phyloP scores from a whole-genome alignment of 2,888 invertebrate genomes.

The Lepidocyrtinus sp. region DNA sequence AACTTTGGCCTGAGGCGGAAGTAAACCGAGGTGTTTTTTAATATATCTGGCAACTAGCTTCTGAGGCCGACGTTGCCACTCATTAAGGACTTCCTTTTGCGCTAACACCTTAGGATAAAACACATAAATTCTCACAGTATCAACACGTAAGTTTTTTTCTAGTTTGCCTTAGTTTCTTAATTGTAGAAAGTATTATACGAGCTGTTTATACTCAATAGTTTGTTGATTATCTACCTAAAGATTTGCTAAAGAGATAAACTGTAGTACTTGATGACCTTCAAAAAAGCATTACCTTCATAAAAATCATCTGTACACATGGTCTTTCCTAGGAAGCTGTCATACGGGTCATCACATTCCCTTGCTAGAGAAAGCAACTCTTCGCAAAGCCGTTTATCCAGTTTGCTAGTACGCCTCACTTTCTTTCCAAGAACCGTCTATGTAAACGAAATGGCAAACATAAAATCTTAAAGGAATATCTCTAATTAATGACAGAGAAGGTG shows the following conservation, averaged over 20 bases:
- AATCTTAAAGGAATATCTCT: too few relatives aligned
- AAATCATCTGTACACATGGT: conserved; percentile 98
- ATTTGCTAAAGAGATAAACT: conserved; percentile 15
- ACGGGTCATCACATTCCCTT: conserved; percentile 82
- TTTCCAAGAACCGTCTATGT: conserved; percentile 88
- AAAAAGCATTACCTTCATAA: conserved; percentile 84
- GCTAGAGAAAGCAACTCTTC: conserved; percentile 85
- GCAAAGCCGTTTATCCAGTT: conserved; percentile 85
- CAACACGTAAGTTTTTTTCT: background rate
- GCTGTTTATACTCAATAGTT: too few relatives aligned
- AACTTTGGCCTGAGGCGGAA: conserved; percentile 71
- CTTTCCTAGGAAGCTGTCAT: conserved; percentile 89
- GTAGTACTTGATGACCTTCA: background rate
- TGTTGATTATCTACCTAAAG: too few relatives aligned
- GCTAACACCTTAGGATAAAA: conserved; percentile 82
- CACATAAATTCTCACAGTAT: background rate
- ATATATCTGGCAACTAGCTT: conserved; percentile 87
- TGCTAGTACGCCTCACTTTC: conserved; percentile 84
- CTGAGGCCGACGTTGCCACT: conserved; percentile 93
- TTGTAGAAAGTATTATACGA: too few relatives aligned
- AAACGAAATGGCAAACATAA: too few relatives aligned
- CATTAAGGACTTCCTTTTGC: conserved; percentile 89
- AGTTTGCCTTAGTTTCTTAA: too few relatives aligned
- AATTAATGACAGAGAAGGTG: too few relatives aligned
- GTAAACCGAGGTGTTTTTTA: conserved; percentile 84